phyloP scores from a whole-genome alignment of 2,113 vertebrate species.

The Morphnarchus princeps region DNA sequence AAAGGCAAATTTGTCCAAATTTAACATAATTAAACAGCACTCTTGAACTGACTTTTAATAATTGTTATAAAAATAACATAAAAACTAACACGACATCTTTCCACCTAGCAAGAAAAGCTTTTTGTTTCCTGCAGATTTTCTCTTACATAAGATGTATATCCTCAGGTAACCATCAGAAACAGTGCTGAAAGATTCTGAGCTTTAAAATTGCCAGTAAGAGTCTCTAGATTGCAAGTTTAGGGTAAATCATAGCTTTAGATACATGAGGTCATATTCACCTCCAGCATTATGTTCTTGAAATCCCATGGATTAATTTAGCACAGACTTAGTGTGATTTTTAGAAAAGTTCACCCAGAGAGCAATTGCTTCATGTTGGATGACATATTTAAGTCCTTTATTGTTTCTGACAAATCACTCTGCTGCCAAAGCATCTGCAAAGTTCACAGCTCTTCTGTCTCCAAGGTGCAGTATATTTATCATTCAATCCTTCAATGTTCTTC shows the following conservation, averaged over 20 bases:
- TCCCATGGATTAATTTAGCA: neutral
- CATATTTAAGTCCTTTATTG: neutral
- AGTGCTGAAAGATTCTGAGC: neutral
- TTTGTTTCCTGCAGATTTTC: neutral
- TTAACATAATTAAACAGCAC: neutral
- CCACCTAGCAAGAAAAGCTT: neutral
- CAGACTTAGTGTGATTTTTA: neutral
- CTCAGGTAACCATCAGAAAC: neutral
- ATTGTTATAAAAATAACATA: neutral
- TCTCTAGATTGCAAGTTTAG: neutral
- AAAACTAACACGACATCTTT: neutral
- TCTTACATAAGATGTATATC: neutral
- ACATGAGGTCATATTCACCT: conserved; percentile 2
- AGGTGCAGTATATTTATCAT: neutral
- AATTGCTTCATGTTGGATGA: neutral
- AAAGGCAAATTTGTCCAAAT: neutral
- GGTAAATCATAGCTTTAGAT: conserved; percentile 18
- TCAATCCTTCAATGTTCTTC: neutral
- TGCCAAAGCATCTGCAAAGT: neutral
- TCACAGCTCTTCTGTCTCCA: conserved; percentile 9
- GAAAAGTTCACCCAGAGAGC: neutral
- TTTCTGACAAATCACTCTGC: conserved; percentile 5
- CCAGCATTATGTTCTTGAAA: neutral
- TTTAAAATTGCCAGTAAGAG: neutral
- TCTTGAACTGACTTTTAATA: neutral